These are phyloP conservation scores for Carapus acus DNA, from an alignment of 2,797 vertebrate genomes.

Conservation along the genomic window DNA sequence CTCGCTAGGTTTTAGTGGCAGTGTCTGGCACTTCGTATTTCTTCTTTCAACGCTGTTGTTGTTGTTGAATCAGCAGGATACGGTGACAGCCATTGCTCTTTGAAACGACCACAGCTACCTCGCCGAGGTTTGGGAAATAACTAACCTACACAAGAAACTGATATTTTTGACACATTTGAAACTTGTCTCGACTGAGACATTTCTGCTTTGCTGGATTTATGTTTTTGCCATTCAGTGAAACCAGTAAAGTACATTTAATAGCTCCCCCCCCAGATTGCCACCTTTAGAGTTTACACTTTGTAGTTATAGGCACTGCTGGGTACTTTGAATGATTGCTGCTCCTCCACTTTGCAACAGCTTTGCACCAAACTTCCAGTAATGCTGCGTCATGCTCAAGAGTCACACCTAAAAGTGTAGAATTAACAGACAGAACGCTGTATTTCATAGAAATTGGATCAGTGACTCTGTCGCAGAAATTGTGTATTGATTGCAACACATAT, in stretches of 20 bases:
- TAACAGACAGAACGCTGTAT: neutral
- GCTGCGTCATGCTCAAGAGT: neutral
- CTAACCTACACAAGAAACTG: neutral
- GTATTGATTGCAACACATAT: no score
- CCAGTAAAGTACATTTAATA: neutral
- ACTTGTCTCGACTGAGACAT: neutral
- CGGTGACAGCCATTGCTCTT: conserved; percentile 19
- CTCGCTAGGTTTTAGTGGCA: conserved; percentile 30
- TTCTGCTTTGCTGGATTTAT: neutral
- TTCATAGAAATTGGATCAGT: conserved; percentile 3
- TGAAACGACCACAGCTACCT: conserved; percentile 10
- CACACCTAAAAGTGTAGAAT: neutral
- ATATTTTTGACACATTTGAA: neutral
- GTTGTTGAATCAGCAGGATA: conserved; percentile 10
- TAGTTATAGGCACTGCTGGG: no score
- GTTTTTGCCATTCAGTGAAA: conserved; percentile 1
- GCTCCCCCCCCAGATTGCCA: neutral
- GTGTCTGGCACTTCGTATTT: conserved; percentile 19
- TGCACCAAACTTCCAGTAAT: no score
- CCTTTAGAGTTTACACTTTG: neutral
- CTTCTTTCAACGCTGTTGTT: conserved; percentile 7
- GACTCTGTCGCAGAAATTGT: no score
- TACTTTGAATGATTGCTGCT: no score
- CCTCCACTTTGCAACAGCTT: no score
- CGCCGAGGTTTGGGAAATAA: conserved; percentile 25